A percentile compares a stretch with the other conserved stretches of the same genome.
Conservation (phyloP, 1,140 invertebrate species). For the Marisa cornuarietis region DNA sequence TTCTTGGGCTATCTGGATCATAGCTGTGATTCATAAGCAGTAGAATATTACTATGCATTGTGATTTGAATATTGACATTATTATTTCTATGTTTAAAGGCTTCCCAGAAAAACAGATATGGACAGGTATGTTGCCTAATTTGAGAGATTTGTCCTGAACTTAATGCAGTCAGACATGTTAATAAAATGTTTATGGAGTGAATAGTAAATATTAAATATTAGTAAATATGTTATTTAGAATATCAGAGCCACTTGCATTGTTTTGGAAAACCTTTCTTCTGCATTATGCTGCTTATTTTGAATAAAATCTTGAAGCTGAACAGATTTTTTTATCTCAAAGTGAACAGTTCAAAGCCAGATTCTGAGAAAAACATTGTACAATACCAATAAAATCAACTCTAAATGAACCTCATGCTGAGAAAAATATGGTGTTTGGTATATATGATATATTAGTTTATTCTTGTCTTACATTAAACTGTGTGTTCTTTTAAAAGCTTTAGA, state of each 20-base stretch:
- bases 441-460: neutral
- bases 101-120: slow-evolving; percentile 97
- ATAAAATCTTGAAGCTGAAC: neutral
- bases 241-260: neutral
- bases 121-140: slow-evolving; percentile 65
- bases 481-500: too few species aligned
- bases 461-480: neutral
- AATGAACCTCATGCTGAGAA: too few species aligned
- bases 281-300: neutral
- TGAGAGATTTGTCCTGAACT: neutral
- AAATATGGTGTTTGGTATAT: neutral
- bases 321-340: too few species aligned
- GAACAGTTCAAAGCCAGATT: too few species aligned
- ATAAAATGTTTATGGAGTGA: neutral
- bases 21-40: neutral
- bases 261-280: slow-evolving; percentile 9
- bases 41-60: neutral
- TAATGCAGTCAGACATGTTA: too few species aligned
- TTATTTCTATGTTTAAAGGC: slow-evolving; percentile 70
- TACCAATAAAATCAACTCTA: too few species aligned
- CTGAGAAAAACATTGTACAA: too few species aligned
- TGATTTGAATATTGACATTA: slow-evolving; percentile 3
- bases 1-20: too few species aligned
- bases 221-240: too few species aligned
- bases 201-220: slow-evolving; percentile 8